A percentile compares a stretch with the other conserved stretches of the same genome.
These are phyloP conservation scores for Eupithecia inturbata DNA, from an alignment of 2,888 invertebrate genomes.

Conservation along the genomic window DNA sequence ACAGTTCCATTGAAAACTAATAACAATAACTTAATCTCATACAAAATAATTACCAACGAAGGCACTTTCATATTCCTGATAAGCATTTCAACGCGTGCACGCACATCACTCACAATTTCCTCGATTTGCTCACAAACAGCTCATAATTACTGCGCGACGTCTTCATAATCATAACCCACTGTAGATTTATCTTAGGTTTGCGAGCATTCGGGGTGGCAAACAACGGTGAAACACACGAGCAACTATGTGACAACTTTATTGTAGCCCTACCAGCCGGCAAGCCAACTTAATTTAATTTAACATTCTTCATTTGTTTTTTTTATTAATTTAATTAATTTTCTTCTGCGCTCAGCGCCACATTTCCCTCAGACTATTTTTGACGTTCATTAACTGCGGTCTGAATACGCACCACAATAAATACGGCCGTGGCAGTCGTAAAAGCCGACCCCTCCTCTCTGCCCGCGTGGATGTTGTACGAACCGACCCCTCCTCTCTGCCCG, in stretches of 20 bases:
- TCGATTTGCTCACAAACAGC: not conserved
- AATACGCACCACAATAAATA: too few species aligned
- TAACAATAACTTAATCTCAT: too few species aligned
- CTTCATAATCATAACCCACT: slow-evolving; percentile 20
- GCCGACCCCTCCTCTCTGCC: too few species aligned
- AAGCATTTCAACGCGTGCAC: not conserved
- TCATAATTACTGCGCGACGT: slow-evolving; percentile 11
- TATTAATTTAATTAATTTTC: too few species aligned
- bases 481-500: too few species aligned
- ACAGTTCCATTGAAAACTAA: not conserved
- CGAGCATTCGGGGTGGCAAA: slow-evolving; percentile 27
- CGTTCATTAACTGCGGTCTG: too few species aligned
- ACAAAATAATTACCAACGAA: not conserved
- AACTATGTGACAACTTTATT: not conserved
- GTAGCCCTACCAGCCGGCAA: not conserved
- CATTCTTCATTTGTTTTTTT: too few species aligned
- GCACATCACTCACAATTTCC: not conserved
- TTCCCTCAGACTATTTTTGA: too few species aligned
- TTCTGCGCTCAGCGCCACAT: too few species aligned
- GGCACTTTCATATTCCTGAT: not conserved
- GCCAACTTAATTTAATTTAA: too few species aligned
- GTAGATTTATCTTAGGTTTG: slow-evolving; percentile 33
- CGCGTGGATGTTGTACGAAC: too few species aligned
- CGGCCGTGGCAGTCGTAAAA: too few species aligned
- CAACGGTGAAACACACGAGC: not conserved